phyloP scores from a whole-genome alignment of 2,797 vertebrate species.

The Picus viridis region DNA sequence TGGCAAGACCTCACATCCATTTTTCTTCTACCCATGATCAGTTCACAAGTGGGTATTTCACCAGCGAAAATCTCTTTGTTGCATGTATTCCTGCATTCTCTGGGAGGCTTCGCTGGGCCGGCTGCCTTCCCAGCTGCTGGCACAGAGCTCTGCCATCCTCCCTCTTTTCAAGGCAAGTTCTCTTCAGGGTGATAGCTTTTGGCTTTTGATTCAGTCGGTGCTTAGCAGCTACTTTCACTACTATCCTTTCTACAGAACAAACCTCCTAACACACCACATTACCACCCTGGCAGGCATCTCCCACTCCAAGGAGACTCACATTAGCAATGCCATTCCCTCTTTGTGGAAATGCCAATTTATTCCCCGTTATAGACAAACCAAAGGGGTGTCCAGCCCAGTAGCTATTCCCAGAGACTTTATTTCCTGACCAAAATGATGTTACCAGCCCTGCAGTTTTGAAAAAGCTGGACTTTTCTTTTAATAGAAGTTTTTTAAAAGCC shows the following conservation, averaged over 20 bases:
- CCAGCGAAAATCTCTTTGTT: slow-evolving; percentile 5
- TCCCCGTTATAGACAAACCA: neutral
- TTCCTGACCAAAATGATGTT: neutral
- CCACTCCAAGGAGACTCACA: neutral
- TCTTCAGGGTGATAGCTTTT: neutral
- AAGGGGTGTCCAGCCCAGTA: neutral
- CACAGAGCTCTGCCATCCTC: neutral
- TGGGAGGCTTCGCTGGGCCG: neutral
- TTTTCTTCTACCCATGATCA: slow-evolving; percentile 53
- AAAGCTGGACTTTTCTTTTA: neutral
- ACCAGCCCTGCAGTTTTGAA: neutral
- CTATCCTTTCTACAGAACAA: neutral
- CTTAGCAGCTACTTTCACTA: neutral
- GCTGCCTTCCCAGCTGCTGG: neutral
- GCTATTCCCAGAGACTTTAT: neutral
- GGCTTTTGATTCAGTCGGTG: neutral
- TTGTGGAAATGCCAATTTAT: neutral
- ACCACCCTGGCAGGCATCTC: neutral
- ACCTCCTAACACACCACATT: neutral
- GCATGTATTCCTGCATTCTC: slow-evolving; percentile 6
- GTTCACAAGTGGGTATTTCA: slow-evolving; percentile 56
- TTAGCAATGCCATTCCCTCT: neutral
- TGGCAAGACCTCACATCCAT: slow-evolving; percentile 71
- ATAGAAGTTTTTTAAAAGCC: neutral
- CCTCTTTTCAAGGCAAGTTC: neutral